These are phyloP conservation scores for Neolamprologus longior DNA, from an alignment of 2,113 vertebrate species.

Conservation along the genomic window DNA sequence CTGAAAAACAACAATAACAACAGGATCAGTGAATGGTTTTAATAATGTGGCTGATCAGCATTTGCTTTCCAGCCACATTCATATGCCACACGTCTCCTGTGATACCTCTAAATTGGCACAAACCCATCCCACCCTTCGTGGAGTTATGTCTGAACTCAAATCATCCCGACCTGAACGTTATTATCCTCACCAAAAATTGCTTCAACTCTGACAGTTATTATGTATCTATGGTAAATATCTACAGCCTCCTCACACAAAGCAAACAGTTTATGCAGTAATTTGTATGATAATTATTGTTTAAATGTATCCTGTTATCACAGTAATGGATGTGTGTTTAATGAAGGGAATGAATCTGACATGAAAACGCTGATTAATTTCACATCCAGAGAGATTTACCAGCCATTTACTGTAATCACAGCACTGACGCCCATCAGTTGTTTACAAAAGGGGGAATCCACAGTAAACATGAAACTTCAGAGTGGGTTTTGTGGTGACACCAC, in stretches of 20 bases:
- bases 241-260: not conserved
- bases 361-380: not conserved
- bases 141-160: not conserved
- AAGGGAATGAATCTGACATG: not conserved
- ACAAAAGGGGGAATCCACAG: not conserved
- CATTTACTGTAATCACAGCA: not conserved
- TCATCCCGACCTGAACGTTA: rapidly evolving
- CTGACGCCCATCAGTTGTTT: not conserved
- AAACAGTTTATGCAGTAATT: not conserved
- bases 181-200: not conserved
- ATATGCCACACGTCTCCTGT: not conserved
- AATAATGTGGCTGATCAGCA: not conserved
- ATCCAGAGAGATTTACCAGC: not conserved
- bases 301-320: not conserved
- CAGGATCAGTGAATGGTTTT: not conserved
- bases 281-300: not conserved
- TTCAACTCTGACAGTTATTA: not conserved
- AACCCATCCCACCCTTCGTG: rapidly evolving
- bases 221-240: not conserved
- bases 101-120: not conserved
- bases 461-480: not conserved
- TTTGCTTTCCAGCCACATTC: not conserved
- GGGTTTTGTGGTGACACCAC: not conserved
- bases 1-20: not conserved
- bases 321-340: not conserved